phyloP scores from a whole-genome alignment of 2,888 invertebrate genomes.

The Melanotus villosus region DNA sequence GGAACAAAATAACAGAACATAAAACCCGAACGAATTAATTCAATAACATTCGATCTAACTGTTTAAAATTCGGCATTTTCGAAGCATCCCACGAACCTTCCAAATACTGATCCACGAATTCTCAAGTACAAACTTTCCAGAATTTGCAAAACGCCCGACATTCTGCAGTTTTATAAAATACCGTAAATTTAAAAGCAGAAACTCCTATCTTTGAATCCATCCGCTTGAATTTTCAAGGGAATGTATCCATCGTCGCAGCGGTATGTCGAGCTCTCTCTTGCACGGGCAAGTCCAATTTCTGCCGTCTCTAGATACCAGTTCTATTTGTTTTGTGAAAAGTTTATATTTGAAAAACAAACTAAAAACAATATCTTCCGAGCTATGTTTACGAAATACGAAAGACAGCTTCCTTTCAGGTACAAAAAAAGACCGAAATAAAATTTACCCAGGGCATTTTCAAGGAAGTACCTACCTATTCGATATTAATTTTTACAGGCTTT shows the following conservation, averaged over 20 bases:
- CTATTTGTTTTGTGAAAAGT: constrained; percentile 65
- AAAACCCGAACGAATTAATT: background rate
- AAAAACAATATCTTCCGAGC: constrained; percentile 59
- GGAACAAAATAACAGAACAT: constrained; percentile 42
- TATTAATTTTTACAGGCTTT: too few relatives aligned
- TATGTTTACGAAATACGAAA: constrained; percentile 43
- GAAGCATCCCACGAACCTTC: background rate
- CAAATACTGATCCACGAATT: background rate
- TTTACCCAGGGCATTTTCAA: too few relatives aligned
- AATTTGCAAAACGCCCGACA: constrained; percentile 22
- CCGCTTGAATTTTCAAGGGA: constrained; percentile 64
- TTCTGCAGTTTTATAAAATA: constrained; percentile 32
- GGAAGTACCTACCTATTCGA: too few relatives aligned
- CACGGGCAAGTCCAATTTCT: constrained; percentile 33
- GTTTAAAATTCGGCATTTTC: background rate
- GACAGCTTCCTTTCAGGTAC: constrained; percentile 1
- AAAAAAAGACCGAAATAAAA: too few relatives aligned
- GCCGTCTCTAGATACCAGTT: constrained; percentile 54
- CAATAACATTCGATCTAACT: background rate
- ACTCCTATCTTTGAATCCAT: constrained; percentile 50
- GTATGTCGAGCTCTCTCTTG: constrained; percentile 49
- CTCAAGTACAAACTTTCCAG: constrained; percentile 9
- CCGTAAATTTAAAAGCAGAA: constrained; percentile 22
- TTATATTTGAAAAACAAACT: constrained; percentile 66
- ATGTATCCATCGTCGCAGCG: constrained; percentile 51